Evolutionary conservation across 2,113 vertebrate species (phyloP).

Genomic region (Grantiella picta): DNA sequence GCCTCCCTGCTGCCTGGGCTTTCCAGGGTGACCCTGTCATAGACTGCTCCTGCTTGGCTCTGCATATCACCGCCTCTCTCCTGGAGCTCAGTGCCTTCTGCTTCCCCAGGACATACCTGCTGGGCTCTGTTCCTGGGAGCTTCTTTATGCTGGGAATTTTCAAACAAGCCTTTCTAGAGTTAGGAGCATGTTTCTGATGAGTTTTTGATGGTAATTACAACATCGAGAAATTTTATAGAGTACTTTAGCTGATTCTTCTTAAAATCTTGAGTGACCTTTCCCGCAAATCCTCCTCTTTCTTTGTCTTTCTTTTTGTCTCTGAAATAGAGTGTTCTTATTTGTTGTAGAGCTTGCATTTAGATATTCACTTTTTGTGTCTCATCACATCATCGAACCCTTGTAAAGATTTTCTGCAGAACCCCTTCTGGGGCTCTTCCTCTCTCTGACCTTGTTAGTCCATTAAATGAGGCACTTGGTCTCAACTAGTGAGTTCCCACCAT

Average conservation of each 20-base stretch:
- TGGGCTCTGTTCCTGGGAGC: neutral
- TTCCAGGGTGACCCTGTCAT: neutral
- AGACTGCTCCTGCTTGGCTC: constrained; percentile 38
- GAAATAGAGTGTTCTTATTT: neutral
- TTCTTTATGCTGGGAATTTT: neutral
- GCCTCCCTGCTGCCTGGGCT: neutral
- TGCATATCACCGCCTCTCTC: neutral
- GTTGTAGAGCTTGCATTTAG: neutral
- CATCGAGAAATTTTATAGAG: neutral
- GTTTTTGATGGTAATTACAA: neutral
- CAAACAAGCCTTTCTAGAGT: neutral
- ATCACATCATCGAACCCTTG: neutral
- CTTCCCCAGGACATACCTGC: neutral
- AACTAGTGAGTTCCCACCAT: neutral
- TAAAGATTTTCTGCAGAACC: neutral
- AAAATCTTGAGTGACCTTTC: neutral
- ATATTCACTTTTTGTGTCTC: neutral
- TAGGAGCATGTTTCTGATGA: neutral
- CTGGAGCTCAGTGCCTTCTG: constrained; percentile 1
- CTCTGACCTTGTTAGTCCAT: neutral
- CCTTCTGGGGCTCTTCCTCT: neutral
- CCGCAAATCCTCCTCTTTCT: neutral
- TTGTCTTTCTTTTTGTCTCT: neutral
- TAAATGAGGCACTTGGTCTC: neutral
- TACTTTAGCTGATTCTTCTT: neutral